Evolutionary conservation across 2,113 vertebrate genomes (phyloP).

Genomic region (Gymnarchus niloticus): DNA sequence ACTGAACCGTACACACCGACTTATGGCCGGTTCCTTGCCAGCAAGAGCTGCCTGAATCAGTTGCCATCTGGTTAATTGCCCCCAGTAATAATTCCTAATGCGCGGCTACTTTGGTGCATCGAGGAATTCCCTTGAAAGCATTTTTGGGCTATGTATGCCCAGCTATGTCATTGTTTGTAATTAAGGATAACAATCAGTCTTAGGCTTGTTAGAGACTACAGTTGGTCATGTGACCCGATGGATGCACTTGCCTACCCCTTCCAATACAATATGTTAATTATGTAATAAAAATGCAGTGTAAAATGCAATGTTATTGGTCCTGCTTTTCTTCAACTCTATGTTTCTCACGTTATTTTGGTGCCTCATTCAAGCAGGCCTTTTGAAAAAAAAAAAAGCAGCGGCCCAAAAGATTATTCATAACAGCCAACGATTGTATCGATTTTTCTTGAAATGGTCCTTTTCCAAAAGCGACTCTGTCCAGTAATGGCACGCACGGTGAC

Average conservation of each 20-base stretch:
- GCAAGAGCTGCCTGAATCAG: background rate
- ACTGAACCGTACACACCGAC: background rate
- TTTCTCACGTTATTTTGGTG: background rate
- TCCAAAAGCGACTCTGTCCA: background rate
- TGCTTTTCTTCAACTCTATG: background rate
- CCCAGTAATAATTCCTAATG: constrained; percentile 4
- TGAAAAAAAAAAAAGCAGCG: background rate
- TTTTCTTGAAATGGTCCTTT: background rate
- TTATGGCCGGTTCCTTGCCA: background rate
- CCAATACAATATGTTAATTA: background rate
- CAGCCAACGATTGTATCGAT: background rate
- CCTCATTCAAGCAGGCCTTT: background rate
- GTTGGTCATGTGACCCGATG: background rate
- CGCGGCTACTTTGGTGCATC: background rate
- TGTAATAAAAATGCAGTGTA: background rate
- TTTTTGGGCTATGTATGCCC: background rate
- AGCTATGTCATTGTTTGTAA: background rate
- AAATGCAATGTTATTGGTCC: background rate
- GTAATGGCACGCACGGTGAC: background rate
- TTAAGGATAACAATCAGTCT: background rate
- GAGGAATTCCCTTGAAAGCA: constrained; percentile 1
- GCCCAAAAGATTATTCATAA: background rate
- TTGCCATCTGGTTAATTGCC: background rate
- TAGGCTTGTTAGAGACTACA: background rate
- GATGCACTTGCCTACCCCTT: background rate